Conservation (phyloP, 2,113 vertebrate species). For the Rafetus swinhoei region DNA sequence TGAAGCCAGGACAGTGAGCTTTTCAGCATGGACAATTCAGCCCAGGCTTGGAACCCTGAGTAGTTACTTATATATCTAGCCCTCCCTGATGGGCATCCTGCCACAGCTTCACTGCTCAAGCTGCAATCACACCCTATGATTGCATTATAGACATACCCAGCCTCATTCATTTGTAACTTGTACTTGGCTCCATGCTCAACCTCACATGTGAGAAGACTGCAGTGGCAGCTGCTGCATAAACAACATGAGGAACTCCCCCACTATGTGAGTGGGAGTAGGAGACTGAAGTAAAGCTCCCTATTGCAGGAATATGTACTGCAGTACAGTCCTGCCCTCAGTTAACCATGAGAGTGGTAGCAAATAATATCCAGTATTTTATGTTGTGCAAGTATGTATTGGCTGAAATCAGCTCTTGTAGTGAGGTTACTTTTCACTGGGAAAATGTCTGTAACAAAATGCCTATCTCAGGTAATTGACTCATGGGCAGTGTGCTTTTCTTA, state of each 20-base stretch:
- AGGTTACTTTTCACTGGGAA: slow-evolving; percentile 36
- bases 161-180: not conserved
- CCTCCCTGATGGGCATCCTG: not conserved
- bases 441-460: not conserved
- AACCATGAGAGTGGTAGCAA: not conserved
- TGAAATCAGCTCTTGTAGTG: not conserved
- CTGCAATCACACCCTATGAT: not conserved
- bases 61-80: not conserved
- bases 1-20: not conserved
- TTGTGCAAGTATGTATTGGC: slow-evolving; percentile 3
- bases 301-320: not conserved
- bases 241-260: not conserved
- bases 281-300: not conserved
- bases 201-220: not conserved
- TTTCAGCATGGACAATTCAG: not conserved
- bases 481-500: not conserved
- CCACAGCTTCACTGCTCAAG: not conserved
- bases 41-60: not conserved
- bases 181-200: not conserved
- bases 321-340: not conserved
- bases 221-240: not conserved
- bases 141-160: not conserved
- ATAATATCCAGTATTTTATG: not conserved
- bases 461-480: rapidly evolving
- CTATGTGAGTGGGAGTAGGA: not conserved